Conservation (phyloP, 2,888 invertebrate species). For the Gastrophysa polygoni region DNA sequence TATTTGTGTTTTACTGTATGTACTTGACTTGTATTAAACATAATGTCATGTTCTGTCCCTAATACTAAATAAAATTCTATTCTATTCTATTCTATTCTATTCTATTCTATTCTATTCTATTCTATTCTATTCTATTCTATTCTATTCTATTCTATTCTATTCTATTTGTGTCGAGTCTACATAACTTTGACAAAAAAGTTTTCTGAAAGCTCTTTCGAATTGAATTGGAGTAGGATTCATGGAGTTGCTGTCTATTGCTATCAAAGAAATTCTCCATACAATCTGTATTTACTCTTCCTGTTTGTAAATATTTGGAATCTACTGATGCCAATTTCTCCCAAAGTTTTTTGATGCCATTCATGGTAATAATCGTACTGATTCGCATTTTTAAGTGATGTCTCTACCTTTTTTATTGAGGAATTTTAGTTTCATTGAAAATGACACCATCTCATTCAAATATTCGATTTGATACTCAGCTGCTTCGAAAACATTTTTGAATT, state of each 20-base stretch:
- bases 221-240: neutral
- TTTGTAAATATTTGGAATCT: conserved; percentile 33
- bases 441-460: conserved; percentile 10
- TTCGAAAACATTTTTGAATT: conserved; percentile 15
- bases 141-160: too few species aligned
- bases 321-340: conserved; percentile 29
- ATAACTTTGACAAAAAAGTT: conserved; percentile 4
- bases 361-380: conserved; percentile 34
- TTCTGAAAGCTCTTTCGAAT: neutral
- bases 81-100: too few species aligned
- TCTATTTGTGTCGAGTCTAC: neutral
- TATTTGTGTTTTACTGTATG: too few species aligned
- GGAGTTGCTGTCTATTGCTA: too few species aligned
- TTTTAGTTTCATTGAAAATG: neutral
- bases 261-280: conserved; percentile 35
- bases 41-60: too few species aligned
- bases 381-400: conserved; percentile 31
- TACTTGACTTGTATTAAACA: too few species aligned
- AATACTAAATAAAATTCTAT: too few species aligned
- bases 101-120: too few species aligned
- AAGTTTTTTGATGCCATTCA: conserved; percentile 31
- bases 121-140: too few species aligned
- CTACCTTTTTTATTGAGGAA: conserved; percentile 16
- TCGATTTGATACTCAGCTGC: conserved; percentile 7
- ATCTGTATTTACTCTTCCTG: conserved; percentile 37